Percentiles rank a stretch among this genome's conserved stretches.
Evolutionary conservation across 2,113 vertebrate species (phyloP).

Genomic region (Hypanus sabinus): DNA sequence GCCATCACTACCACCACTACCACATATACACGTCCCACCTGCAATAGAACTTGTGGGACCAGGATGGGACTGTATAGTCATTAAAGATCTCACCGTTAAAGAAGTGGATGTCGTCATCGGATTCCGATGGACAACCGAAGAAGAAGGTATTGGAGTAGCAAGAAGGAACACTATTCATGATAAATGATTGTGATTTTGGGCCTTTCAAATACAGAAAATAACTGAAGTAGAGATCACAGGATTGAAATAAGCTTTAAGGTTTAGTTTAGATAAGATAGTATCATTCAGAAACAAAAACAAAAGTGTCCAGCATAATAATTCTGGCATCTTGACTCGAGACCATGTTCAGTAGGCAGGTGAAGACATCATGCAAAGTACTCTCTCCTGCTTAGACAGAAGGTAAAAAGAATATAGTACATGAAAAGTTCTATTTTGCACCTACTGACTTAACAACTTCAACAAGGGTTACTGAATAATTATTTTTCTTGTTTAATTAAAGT

Average conservation of each 20-base stretch:
- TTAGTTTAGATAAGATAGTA: not conserved
- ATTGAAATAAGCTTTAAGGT: not conserved
- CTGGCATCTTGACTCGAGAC: too few species aligned
- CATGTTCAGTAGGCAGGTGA: not conserved
- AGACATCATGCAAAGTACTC: not conserved
- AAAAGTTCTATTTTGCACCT: not conserved
- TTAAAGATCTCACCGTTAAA: too few species aligned
- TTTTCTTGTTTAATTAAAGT: not conserved
- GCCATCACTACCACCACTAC: too few species aligned
- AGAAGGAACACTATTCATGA: not conserved
- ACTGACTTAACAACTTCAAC: not conserved
- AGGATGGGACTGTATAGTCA: too few species aligned
- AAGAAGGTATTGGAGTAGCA: too few species aligned
- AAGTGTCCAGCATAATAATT: not conserved
- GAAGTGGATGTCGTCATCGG: too few species aligned
- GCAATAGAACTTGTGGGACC: too few species aligned
- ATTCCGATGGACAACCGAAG: too few species aligned
- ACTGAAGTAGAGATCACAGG: not conserved
- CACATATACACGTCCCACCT: too few species aligned
- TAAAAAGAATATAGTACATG: not conserved
- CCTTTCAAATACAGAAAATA: not conserved
- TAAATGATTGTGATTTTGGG: not conserved
- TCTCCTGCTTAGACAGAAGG: not conserved
- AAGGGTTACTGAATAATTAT: not conserved
- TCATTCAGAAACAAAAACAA: not conserved